phyloP scores from a whole-genome alignment of 2,797 vertebrate genomes.

The Xyrichtys novacula region DNA sequence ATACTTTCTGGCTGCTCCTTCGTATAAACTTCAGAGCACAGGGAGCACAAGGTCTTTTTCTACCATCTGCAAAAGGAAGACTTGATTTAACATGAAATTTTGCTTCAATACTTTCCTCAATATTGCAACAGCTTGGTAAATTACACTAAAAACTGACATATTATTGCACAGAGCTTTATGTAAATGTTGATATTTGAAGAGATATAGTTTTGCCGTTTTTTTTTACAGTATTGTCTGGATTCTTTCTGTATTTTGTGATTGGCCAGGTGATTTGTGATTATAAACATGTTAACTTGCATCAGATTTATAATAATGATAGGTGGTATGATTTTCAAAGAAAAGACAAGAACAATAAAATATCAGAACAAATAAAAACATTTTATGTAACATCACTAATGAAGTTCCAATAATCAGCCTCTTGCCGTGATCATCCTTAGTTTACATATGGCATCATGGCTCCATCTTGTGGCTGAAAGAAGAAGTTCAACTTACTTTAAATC shows the following conservation, averaged over 20 bases:
- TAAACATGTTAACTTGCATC: too few relatives aligned
- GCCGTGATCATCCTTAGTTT: background rate
- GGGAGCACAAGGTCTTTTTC: slow-evolving; percentile 15
- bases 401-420: background rate
- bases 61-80: slow-evolving; percentile 36
- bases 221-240: slow-evolving; percentile 7
- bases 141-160: slow-evolving; percentile 33
- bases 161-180: slow-evolving; percentile 34
- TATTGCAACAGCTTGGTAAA: slow-evolving; percentile 27
- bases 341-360: too few relatives aligned
- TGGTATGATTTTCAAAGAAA: rapidly evolving
- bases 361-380: too few relatives aligned
- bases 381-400: background rate
- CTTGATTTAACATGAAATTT: slow-evolving; percentile 54
- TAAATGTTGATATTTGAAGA: background rate
- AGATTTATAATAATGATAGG: too few relatives aligned
- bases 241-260: background rate
- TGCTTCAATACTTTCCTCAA: slow-evolving; percentile 14
- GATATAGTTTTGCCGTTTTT: background rate
- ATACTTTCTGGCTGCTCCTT: slow-evolving; percentile 36
- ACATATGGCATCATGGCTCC: slow-evolving; percentile 30
- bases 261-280: too few relatives aligned
- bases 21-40: slow-evolving; percentile 28
- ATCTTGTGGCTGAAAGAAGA: slow-evolving; percentile 44
- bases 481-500: background rate